A percentile compares a stretch with the other conserved stretches of the same genome.
Conservation (phyloP, 2,113 vertebrate genomes). For the Gallinago media region DNA sequence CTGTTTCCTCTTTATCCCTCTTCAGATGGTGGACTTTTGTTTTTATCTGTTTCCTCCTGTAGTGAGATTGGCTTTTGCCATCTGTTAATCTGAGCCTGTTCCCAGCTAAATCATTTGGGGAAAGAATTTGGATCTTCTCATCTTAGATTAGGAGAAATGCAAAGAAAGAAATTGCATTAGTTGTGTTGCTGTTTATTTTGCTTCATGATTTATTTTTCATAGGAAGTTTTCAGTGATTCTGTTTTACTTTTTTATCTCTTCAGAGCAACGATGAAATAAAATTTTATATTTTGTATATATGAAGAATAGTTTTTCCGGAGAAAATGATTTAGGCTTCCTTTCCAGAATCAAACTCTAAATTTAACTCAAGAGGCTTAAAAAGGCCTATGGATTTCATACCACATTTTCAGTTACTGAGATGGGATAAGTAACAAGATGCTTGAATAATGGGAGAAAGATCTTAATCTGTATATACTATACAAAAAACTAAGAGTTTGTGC, state of each 20-base stretch:
- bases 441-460: neutral
- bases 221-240: neutral
- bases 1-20: neutral
- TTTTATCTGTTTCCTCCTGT: neutral
- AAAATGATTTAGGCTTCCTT: neutral
- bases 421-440: neutral
- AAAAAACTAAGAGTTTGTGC: neutral
- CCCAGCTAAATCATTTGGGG: neutral
- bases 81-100: neutral
- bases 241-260: neutral
- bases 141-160: neutral
- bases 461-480: neutral
- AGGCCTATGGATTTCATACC: neutral
- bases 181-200: neutral
- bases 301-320: neutral
- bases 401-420: neutral
- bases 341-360: neutral
- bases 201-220: neutral
- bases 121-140: neutral
- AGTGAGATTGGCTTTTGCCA: neutral
- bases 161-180: neutral
- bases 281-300: neutral
- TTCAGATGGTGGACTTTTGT: neutral
- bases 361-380: neutral
- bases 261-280: neutral